phyloP scores from a whole-genome alignment of 2,888 invertebrate species.

The Meghimatium bilineatum region DNA sequence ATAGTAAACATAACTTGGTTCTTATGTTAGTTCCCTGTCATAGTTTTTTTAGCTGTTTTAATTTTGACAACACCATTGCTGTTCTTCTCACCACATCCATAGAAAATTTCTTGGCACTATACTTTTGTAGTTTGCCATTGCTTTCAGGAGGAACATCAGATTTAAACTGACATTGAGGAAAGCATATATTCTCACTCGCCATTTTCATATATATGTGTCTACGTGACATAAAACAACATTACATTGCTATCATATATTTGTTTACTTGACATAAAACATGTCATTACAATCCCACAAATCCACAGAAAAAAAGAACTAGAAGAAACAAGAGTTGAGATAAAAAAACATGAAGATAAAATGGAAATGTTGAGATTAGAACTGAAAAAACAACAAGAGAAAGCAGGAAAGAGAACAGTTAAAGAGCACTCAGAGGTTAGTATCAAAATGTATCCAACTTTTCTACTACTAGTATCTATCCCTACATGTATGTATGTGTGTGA shows the following conservation, averaged over 20 bases:
- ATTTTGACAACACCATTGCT: too few species aligned
- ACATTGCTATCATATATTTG: not conserved
- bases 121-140: too few species aligned
- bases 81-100: too few species aligned
- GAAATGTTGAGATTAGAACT: constrained; percentile 65
- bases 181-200: not conserved
- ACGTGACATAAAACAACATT: not conserved
- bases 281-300: not conserved
- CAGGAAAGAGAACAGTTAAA: constrained; percentile 64
- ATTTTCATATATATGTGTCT: too few species aligned
- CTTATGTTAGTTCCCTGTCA: too few species aligned
- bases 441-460: not conserved
- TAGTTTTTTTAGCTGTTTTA: too few species aligned
- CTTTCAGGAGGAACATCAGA: too few species aligned
- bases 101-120: too few species aligned
- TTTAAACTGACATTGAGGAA: too few species aligned
- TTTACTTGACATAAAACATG: not conserved
- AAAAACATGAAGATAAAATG: constrained; percentile 67
- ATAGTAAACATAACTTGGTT: too few species aligned
- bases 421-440: constrained; percentile 71
- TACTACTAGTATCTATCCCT: too few species aligned
- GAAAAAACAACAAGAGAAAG: constrained; percentile 66
- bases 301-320: constrained; percentile 67
- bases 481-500: too few species aligned
- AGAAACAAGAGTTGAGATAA: constrained; percentile 64